Evolutionary conservation across 2,797 vertebrate species (phyloP), one percentile per base, ranked within the genome.

Genomic region (Dendrocincla tyrannina): DNA sequence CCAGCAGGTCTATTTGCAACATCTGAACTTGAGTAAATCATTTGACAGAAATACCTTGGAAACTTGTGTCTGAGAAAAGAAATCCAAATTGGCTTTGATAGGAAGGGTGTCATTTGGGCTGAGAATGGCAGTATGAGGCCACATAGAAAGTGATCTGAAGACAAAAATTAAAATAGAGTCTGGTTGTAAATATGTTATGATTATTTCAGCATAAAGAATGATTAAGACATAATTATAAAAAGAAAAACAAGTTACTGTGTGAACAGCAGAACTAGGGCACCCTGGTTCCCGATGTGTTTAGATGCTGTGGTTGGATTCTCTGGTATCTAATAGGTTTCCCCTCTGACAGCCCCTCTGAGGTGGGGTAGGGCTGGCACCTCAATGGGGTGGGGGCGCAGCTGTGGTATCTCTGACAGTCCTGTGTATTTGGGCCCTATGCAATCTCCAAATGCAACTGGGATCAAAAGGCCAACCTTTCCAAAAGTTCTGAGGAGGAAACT

Each of bases 111-210:
- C 87, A 95, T 77, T 66, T 66, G 94, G 95, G 91, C 73, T 72
- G 92, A 94, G 94, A 96, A 95, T 75, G 96, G 95, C 94, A 96
- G 92, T 96, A 97, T 96, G 96, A 96, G 93, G 93, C 95, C 79
- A 93, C 91, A 95, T 1, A 70, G 78, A 91, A 88, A 91, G 85
- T 81, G 92, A 96, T 97, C 91, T 95, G 93, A 96, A 96, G 92
- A 88, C 50, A 92, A 93, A 95, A 95, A 95, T 95, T 91, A 83
- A 93, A 95, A 95, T 89, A 96, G 86, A 93, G 58, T 59, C 82
- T 93, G 66, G 42, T 62, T 96, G 96, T 95, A 96, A 96, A 89
- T 95, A 95, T 96, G 87, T 95, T 91, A 89, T 96, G 92, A 96
- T 95, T 96, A 92, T 95, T 94, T 94, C 89, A 94, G 89, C 58